Percentiles rank a stretch among this genome's conserved stretches.
phyloP scores from a whole-genome alignment of 2,797 vertebrate species.

The Poecile montanus region DNA sequence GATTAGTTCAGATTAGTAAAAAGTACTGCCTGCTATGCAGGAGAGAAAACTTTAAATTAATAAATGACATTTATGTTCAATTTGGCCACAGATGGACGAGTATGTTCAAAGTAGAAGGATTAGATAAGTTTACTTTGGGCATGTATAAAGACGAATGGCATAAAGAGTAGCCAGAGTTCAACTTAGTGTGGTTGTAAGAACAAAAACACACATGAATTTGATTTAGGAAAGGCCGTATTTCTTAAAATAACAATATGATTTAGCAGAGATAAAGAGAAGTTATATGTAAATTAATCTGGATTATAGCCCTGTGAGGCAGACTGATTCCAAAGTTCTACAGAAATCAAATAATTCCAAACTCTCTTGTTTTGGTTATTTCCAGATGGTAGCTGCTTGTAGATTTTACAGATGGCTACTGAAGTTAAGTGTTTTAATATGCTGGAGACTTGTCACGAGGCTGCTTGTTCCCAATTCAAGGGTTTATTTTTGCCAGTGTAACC shows the following conservation, averaged over 20 bases:
- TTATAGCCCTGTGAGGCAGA: neutral
- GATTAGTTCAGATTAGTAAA: neutral
- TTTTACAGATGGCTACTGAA: neutral
- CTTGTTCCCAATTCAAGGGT: neutral
- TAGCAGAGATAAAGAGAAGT: neutral
- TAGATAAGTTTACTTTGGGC: neutral
- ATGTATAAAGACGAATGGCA: neutral
- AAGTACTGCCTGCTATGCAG: neutral
- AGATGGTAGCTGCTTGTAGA: neutral
- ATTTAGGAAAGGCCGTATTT: neutral
- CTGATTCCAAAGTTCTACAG: neutral
- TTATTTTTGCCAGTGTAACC: neutral
- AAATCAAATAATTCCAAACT: neutral
- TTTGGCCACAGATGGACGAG: neutral
- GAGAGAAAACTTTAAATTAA: neutral
- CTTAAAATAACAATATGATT: conserved; percentile 21
- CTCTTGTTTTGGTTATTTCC: neutral
- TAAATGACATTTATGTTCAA: neutral
- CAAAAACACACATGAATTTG: neutral
- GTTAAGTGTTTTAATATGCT: neutral
- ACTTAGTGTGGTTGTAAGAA: neutral
- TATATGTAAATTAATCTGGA: conserved; percentile 24
- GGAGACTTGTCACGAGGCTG: neutral
- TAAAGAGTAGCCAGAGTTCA: neutral
- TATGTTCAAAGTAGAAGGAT: neutral